Evolutionary conservation across 2,113 vertebrate genomes (phyloP).

Genomic region (Tamias sibiricus): DNA sequence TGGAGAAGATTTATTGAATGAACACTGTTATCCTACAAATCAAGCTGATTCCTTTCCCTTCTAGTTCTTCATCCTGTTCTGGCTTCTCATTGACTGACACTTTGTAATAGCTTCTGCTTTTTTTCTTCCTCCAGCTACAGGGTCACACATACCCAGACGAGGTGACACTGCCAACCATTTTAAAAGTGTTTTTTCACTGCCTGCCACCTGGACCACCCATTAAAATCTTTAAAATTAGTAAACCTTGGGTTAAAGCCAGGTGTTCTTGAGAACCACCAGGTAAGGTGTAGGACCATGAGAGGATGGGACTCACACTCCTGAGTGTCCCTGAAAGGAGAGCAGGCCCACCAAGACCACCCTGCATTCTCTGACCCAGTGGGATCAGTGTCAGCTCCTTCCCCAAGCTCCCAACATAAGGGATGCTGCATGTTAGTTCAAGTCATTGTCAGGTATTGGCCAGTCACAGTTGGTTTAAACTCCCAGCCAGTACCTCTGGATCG

Average conservation of each 20-base stretch:
- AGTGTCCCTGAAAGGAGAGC: background rate
- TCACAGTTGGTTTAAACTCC: conserved; percentile 1
- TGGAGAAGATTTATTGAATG: background rate
- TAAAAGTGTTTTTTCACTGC: background rate
- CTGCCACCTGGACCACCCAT: background rate
- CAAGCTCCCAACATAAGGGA: background rate
- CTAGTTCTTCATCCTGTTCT: background rate
- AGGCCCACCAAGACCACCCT: background rate
- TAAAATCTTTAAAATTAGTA: background rate
- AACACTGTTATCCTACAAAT: background rate
- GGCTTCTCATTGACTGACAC: background rate
- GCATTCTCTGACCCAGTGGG: background rate
- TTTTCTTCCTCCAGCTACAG: background rate
- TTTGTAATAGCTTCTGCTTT: background rate
- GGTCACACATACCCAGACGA: background rate
- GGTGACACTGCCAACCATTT: background rate
- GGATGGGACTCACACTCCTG: too few relatives aligned
- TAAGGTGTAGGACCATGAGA: background rate
- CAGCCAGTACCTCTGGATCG: background rate
- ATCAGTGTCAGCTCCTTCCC: fast-evolving
- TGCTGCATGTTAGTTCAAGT: background rate
- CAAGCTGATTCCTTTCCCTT: background rate
- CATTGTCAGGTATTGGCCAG: background rate
- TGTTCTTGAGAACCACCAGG: background rate
- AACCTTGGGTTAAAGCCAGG: background rate